Evolutionary conservation across 2,113 vertebrate species (phyloP).

Genomic region (Illadopsis cleaveri): DNA sequence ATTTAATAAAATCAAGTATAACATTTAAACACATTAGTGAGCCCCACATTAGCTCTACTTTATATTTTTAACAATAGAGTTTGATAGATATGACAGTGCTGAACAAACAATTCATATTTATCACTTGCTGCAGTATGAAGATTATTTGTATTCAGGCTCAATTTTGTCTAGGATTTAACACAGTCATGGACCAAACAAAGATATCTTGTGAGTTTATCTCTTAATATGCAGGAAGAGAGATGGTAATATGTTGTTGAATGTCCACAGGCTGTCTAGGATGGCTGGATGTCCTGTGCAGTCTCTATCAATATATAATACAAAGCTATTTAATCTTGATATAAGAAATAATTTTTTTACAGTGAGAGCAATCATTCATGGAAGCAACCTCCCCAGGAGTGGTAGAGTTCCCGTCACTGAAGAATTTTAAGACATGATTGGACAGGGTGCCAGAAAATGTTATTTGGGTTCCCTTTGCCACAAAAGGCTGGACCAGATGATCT

Average conservation of each 20-base stretch:
- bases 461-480: background rate
- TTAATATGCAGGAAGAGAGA: constrained; percentile 22
- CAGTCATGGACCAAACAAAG: constrained; percentile 55
- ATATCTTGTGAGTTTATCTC: constrained; percentile 50
- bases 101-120: constrained; percentile 54
- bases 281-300: background rate
- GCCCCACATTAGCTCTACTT: constrained; percentile 20
- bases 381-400: background rate
- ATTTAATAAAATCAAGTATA: constrained; percentile 14
- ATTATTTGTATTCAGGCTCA: constrained; percentile 59
- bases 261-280: background rate
- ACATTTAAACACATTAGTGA: constrained; percentile 4
- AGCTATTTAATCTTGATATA: background rate
- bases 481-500: background rate
- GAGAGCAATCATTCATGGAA: background rate
- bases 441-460: background rate
- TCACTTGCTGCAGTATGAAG: constrained; percentile 20
- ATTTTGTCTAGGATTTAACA: constrained; percentile 47
- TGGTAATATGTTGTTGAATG: constrained; percentile 6
- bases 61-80: constrained; percentile 45
- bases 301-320: background rate
- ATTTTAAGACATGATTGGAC: background rate
- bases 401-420: background rate
- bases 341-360: background rate
- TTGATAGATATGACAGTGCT: constrained; percentile 24